These are phyloP conservation scores for Sceloporus tristichus DNA, from an alignment of 2,113 vertebrate genomes.

Conservation along the genomic window DNA sequence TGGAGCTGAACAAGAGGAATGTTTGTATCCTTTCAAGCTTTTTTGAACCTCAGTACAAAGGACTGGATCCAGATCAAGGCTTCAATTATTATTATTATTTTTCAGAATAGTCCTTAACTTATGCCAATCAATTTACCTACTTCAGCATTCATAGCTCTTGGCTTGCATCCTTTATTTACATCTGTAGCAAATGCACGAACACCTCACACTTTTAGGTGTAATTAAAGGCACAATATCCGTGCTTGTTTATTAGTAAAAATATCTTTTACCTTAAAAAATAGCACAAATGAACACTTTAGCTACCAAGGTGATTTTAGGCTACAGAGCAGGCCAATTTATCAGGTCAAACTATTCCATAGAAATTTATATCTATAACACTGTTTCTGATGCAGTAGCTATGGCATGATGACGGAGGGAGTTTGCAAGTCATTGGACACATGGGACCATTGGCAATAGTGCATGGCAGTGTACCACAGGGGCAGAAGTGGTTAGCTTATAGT, in stretches of 20 bases:
- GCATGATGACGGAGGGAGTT: too few relatives aligned
- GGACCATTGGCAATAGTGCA: too few relatives aligned
- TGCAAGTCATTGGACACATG: too few relatives aligned
- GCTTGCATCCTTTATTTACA: not conserved
- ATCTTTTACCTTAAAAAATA: not conserved
- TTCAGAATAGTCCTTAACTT: not conserved
- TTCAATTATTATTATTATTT: too few relatives aligned
- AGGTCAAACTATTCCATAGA: too few relatives aligned
- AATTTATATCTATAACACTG: too few relatives aligned
- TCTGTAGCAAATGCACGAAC: not conserved
- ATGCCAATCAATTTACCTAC: conserved; percentile 1
- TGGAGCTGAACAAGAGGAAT: not conserved
- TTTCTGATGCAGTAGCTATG: too few relatives aligned
- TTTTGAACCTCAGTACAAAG: conserved; percentile 35
- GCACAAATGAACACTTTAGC: too few relatives aligned
- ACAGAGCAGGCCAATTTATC: not conserved
- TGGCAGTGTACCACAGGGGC: too few relatives aligned
- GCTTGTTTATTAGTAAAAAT: not conserved
- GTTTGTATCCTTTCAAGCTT: not conserved
- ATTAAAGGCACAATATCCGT: not conserved
- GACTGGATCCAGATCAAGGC: conserved; percentile 17
- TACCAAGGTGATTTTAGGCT: not conserved
- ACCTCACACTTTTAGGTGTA: not conserved
- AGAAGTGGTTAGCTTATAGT: too few relatives aligned
- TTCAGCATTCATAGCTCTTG: not conserved